These are phyloP conservation scores for Belgica antarctica DNA, from an alignment of 2,888 invertebrate species.

Conservation along the genomic window DNA sequence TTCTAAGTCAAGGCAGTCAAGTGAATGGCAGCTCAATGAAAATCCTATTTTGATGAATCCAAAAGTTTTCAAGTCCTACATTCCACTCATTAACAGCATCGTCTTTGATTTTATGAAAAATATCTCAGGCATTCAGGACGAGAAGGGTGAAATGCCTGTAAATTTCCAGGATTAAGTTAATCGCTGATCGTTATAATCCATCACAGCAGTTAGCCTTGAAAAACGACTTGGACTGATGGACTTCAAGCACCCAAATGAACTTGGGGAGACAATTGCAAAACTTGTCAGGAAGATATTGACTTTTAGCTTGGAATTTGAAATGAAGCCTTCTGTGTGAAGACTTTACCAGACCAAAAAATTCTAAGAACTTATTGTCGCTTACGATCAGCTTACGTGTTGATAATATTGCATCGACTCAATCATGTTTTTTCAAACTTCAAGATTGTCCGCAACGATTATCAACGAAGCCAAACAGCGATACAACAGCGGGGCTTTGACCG, in stretches of 20 bases:
- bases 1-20: conserved; percentile 59
- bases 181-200: conserved; percentile 9
- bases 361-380: conserved; percentile 48
- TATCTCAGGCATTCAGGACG: neutral
- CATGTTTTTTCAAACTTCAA: too few species aligned
- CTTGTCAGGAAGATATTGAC: neutral
- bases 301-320: neutral
- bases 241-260: neutral
- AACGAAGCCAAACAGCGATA: neutral
- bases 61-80: conserved; percentile 58
- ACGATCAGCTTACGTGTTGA: conserved; percentile 48
- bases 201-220: neutral
- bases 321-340: conserved; percentile 2
- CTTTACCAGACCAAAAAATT: conserved; percentile 45
- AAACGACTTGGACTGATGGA: conserved; percentile 23
- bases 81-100: conserved; percentile 57
- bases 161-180: conserved; percentile 9
- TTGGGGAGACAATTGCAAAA: neutral
- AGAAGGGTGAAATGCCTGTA: conserved; percentile 19
- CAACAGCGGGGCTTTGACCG: neutral
- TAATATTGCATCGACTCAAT: too few species aligned
- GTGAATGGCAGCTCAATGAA: conserved; percentile 67
- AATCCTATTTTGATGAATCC: conserved; percentile 68
- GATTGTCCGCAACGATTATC: neutral
- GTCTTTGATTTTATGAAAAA: conserved; percentile 52